Evolutionary conservation across 2,113 vertebrate species (phyloP).

Genomic region (Alligator mississippiensis): DNA sequence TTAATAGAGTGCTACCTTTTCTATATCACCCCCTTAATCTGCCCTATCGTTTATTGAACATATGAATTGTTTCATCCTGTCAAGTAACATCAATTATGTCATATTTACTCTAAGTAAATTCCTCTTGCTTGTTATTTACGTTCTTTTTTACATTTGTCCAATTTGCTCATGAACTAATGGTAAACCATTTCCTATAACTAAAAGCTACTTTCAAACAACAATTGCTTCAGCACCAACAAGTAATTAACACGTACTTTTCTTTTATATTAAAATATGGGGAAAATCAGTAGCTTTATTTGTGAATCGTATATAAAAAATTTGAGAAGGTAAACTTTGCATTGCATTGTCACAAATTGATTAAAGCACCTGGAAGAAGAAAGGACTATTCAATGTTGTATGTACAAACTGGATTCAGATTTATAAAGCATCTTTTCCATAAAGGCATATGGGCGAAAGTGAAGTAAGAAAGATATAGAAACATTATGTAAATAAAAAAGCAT

Average conservation of each 20-base stretch:
- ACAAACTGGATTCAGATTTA: not conserved
- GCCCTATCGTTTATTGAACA: not conserved
- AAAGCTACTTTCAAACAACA: not conserved
- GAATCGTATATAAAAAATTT: not conserved
- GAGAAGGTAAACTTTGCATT: not conserved
- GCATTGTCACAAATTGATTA: not conserved
- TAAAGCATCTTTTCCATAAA: not conserved
- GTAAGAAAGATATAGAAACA: not conserved
- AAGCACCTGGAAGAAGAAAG: not conserved
- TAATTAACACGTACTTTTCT: not conserved
- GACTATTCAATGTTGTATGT: not conserved
- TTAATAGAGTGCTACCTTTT: not conserved
- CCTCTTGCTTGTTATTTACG: not conserved
- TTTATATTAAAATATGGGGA: not conserved
- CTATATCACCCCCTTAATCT: accelerated
- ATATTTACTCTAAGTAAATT: not conserved
- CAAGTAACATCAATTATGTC: not conserved
- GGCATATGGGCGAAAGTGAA: not conserved
- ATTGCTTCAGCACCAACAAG: not conserved
- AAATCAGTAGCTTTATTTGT: not conserved
- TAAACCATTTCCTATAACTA: not conserved
- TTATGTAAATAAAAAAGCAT: not conserved
- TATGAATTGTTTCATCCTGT: not conserved
- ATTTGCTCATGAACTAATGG: not conserved
- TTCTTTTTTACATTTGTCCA: not conserved